Evolutionary conservation across 1,140 invertebrate species (phyloP).

Genomic region (Stenopsyche tienmushanensis): DNA sequence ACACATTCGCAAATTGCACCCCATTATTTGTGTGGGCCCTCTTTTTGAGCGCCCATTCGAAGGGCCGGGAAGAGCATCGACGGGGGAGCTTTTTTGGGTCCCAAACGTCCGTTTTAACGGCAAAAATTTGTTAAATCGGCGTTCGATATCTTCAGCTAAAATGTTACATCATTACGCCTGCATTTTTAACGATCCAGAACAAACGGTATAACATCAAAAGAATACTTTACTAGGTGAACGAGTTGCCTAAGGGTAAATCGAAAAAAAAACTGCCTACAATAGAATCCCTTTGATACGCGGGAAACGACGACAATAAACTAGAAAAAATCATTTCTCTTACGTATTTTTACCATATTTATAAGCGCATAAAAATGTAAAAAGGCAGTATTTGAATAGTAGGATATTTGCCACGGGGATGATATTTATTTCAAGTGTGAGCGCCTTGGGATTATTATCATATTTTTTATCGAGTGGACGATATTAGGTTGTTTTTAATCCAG

Average conservation of each 20-base stretch:
- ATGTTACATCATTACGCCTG: background rate
- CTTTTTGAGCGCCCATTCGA: background rate
- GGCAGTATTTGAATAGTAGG: too few species aligned
- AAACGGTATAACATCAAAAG: slow-evolving; percentile 8
- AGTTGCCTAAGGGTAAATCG: too few species aligned
- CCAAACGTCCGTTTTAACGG: background rate
- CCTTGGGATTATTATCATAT: background rate
- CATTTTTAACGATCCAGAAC: slow-evolving; percentile 9
- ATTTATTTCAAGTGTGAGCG: background rate
- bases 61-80: background rate
- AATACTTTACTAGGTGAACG: too few species aligned
- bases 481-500: background rate
- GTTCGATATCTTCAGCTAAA: background rate
- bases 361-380: too few species aligned
- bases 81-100: background rate
- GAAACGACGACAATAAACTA: too few species aligned
- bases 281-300: too few species aligned
- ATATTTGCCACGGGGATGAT: background rate
- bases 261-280: too few species aligned
- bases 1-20: background rate
- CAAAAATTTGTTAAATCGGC: background rate
- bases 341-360: too few species aligned
- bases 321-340: too few species aligned
- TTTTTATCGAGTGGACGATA: background rate
- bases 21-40: background rate